Base-by-base conservation (phyloP, 2,797 vertebrate genomes). In the Scyliorhinus canicula region DNA sequence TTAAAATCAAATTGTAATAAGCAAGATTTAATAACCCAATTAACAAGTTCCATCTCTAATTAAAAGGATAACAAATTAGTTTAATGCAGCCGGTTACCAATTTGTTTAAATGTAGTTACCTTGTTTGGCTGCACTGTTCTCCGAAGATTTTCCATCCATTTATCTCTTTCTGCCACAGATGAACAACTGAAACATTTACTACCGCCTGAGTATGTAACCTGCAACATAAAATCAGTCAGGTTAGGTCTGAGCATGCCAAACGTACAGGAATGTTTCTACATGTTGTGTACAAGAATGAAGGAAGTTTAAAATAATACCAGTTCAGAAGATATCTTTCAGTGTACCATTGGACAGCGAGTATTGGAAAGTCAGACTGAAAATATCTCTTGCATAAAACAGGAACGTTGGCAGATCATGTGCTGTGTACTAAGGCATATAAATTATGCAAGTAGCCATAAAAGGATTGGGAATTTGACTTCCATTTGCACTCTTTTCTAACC, bases 81-180 rank as follows among this genome's bases (percentile, higher is more conserved):
- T 69, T 2, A 71, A 93, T 50, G 65, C 9, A 71, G 65, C 44
- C 44, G 16, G 2, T 31, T 74, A 74, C 0, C 50, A 60, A 9
- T 11, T 35, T 52, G n/a, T 31, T 19, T 28, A 74, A 71, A 74
- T 93, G 0, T 82, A 79, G 21, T 96, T 97, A 98, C 99, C 98
- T 99, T 99, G 97, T 99, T 99, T 6, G 99, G 99, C 95, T 99
- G 99, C 71, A 99, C 97, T 0, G 98, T 98, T 95, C 99, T 98
- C 95, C 98, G 97, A 95, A 99, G 97, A 97, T 99, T 99, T 96
- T 99, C 99, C 98, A 99, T 99, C 99, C 99, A 99, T 97, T 98
- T 99, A 97, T 99, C 99, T 97, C 99, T 98, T 96, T 99, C 99
- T 12, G 98, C 98, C 24, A 98, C 98, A 0, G 99, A 99, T 1